Evolutionary conservation across 1,140 invertebrate genomes (phyloP).

Genomic region (Hyphantria cunea): DNA sequence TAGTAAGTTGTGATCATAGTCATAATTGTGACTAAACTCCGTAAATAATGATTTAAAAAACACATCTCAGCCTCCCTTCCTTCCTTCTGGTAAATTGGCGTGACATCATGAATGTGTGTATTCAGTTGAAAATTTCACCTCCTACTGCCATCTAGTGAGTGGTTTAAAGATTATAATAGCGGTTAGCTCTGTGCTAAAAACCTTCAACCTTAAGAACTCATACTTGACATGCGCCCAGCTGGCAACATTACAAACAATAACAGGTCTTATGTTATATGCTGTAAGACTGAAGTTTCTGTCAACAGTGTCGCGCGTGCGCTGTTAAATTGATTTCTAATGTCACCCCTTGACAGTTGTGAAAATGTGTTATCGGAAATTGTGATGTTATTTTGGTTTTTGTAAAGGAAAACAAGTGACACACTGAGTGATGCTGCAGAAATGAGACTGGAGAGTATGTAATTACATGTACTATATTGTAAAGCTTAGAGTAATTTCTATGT

Average conservation of each 20-base stretch:
- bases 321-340: constrained; percentile 61
- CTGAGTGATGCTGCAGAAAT: constrained; percentile 50
- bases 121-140: background rate
- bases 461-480: background rate
- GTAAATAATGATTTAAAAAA: too few species aligned
- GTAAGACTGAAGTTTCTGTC: constrained; percentile 34
- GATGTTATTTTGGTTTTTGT: constrained; percentile 20
- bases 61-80: too few species aligned
- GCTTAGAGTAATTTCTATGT: too few species aligned
- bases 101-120: too few species aligned
- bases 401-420: constrained; percentile 28
- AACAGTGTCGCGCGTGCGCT: constrained; percentile 53
- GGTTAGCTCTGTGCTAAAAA: too few species aligned
- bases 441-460: constrained; percentile 52
- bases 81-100: too few species aligned
- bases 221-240: constrained; percentile 3
- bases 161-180: too few species aligned
- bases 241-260: background rate
- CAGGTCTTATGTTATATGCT: constrained; percentile 1
- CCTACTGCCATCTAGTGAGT: constrained; percentile 29
- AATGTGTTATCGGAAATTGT: constrained; percentile 10
- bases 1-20: too few species aligned
- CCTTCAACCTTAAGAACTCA: constrained; percentile 4
- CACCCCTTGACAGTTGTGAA: constrained; percentile 51
- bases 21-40: too few species aligned